Evolutionary conservation across 1,140 invertebrate genomes (phyloP), one percentile per base, ranked within the genome.

Genomic region (Drosophila micromelanica): DNA sequence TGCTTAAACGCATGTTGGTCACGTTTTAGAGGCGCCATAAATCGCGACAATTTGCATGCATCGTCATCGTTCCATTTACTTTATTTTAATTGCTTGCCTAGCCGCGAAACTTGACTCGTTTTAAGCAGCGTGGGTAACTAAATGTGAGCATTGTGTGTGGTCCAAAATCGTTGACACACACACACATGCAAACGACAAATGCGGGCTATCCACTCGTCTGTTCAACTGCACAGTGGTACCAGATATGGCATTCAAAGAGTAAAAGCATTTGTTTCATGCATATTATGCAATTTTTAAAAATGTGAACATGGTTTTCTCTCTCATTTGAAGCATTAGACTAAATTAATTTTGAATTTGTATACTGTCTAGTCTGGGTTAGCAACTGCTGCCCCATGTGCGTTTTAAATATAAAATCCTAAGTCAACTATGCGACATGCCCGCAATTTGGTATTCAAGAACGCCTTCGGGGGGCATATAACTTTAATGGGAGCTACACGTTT

Each of bases 21-120:
- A 86, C 82, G 82, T 86, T 86, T 86, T 45, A 76, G 75, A 64
- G 82, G 82, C 82, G 78, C 82, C 84, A 76, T 86, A 86, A 87
- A 86, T 78, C 80, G 79, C 67, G 57, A 52, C 65, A 64, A 81
- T 86, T 87, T 78, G 81, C 82, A 87, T 85, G 80, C 74, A 62
- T 77, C 81, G 65, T 73, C 63, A 60, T 60, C 70, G 72, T 77
- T 17, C 51, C 73, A 73, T 85, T 77, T 63, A 70, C 52, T 54
- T 74, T 74, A 75, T 71, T 73, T 70, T 74, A 74, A 74, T 74
- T 69, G 61, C 67, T 72, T 48, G 85, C 79, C 76, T 78, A 81
- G 74, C 74, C 43, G 45, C 48, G 43, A 69, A 74, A 81, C 52
- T 68, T 67, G 65, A 46, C 54, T 46, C 57, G 57, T 70, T 73